phyloP scores from a whole-genome alignment of 2,797 vertebrate genomes.

The Oreochromis grahami region DNA sequence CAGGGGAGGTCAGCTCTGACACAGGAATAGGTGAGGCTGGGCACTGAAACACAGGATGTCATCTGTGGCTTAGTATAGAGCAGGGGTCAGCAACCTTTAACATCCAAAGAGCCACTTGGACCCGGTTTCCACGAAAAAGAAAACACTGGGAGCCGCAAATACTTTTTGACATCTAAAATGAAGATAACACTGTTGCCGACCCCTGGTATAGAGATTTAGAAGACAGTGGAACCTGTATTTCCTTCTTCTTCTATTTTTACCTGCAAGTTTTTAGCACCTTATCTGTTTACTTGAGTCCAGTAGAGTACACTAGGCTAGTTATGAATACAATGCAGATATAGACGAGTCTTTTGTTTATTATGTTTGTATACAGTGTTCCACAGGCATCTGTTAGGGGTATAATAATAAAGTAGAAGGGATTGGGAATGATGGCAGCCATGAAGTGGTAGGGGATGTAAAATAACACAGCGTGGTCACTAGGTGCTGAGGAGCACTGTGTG shows the following conservation, averaged over 20 bases:
- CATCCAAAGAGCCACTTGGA: too few species aligned
- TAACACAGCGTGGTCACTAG: background rate
- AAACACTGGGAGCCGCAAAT: too few species aligned
- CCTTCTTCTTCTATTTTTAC: background rate
- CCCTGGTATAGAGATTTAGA: background rate
- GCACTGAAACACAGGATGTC: background rate
- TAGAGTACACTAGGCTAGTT: background rate
- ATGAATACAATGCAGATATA: background rate
- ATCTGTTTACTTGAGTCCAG: background rate
- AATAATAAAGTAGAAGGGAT: background rate
- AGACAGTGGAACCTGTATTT: background rate
- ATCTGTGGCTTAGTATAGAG: background rate
- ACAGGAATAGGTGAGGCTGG: background rate
- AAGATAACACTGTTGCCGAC: too few species aligned
- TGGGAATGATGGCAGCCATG: background rate
- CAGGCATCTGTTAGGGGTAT: background rate
- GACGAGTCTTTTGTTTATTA: background rate
- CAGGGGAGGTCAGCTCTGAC: background rate
- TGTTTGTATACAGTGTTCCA: background rate
- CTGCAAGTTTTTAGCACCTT: background rate
- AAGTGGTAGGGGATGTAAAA: background rate
- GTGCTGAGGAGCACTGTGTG: background rate
- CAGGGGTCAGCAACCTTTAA: too few species aligned
- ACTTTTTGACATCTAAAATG: too few species aligned
- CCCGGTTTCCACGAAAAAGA: too few species aligned